Evolutionary conservation across 2,797 vertebrate genomes (phyloP).

Genomic region (Anableps anableps): DNA sequence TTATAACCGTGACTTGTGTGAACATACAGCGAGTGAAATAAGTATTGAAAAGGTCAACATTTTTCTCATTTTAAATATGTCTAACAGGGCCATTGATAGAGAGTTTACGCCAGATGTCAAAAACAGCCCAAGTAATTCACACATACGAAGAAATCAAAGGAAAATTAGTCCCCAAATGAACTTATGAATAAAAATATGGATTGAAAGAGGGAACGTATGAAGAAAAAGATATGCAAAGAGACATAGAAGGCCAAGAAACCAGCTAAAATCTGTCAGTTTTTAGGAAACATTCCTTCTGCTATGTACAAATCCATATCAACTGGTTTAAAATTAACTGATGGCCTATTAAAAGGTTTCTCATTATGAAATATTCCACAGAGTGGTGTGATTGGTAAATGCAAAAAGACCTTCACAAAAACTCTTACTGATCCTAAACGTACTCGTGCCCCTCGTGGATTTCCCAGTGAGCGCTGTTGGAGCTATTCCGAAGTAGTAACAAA

Average conservation of each 20-base stretch:
- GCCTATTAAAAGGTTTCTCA: background rate
- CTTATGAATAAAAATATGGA: background rate
- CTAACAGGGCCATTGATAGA: background rate
- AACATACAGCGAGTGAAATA: background rate
- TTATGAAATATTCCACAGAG: background rate
- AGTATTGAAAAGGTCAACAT: background rate
- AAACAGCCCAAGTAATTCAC: background rate
- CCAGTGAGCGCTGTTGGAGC: background rate
- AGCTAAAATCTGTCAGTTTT: background rate
- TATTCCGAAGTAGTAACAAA: background rate
- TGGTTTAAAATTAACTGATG: background rate
- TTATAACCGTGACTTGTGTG: background rate
- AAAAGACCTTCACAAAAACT: background rate
- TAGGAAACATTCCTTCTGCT: background rate
- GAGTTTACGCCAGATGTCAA: background rate
- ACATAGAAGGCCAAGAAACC: background rate
- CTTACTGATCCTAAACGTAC: background rate
- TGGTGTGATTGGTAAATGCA: background rate
- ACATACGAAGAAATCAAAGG: background rate
- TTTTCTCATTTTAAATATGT: background rate
- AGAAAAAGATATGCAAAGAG: background rate
- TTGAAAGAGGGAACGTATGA: background rate
- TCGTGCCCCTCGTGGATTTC: background rate
- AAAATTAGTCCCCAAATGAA: background rate
- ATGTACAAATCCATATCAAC: background rate